Evolutionary conservation across 1,140 invertebrate species (phyloP).

Genomic region (Odontomachus brunneus): DNA sequence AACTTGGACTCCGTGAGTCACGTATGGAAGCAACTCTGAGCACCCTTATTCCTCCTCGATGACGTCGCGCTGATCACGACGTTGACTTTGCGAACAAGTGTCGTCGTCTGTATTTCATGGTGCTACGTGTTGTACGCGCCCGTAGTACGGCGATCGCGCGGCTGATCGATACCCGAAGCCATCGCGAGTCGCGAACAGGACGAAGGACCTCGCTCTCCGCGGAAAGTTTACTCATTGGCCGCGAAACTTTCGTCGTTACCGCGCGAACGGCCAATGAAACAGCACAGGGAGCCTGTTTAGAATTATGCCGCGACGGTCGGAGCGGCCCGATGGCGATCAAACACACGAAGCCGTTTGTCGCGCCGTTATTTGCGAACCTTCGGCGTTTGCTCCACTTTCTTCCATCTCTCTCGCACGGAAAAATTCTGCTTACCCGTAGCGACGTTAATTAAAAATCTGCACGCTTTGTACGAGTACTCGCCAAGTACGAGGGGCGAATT

Average conservation of each 20-base stretch:
- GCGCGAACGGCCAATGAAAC: neutral
- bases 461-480: conserved; percentile 12
- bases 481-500: neutral
- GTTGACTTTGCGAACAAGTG: conserved; percentile 10
- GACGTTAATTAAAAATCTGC: conserved; percentile 39
- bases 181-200: neutral
- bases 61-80: conserved; percentile 32
- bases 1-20: neutral
- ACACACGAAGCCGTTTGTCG: conserved; percentile 24
- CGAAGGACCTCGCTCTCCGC: conserved; percentile 13
- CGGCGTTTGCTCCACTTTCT: neutral
- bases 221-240: conserved; percentile 7
- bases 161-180: conserved; percentile 42
- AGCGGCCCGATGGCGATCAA: neutral
- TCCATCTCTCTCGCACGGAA: neutral
- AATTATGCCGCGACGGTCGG: conserved; percentile 1
- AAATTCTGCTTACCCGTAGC: neutral
- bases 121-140: neutral
- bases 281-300: neutral
- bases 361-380: neutral
- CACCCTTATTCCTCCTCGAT: conserved; percentile 5
- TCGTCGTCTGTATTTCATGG: conserved; percentile 21
- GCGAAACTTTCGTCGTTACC: conserved; percentile 62
- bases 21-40: conserved; percentile 16
- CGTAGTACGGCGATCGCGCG: neutral